Conservation (phyloP, 2,113 vertebrate species). For the Epinephelus lanceolatus region DNA sequence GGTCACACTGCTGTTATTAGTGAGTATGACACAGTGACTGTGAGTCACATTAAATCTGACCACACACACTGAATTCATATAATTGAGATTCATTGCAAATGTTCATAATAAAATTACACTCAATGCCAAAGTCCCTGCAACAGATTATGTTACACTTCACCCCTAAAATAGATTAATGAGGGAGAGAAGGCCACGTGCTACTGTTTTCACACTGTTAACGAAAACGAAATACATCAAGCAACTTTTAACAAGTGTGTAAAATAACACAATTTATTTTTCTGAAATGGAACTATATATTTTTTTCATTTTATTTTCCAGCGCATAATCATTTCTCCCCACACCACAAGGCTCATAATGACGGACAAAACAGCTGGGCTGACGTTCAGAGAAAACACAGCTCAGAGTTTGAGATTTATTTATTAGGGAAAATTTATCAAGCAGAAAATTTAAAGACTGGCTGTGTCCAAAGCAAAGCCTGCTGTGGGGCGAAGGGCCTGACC, state of each 20-base stretch:
- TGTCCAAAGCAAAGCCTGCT: background rate
- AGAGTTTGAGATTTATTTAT: slow-evolving; percentile 22
- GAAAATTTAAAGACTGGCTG: slow-evolving; percentile 33
- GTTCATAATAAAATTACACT: slow-evolving; percentile 35
- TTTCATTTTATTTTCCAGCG: slow-evolving; percentile 34
- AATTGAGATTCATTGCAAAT: slow-evolving; percentile 40
- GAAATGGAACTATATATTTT: slow-evolving; percentile 11
- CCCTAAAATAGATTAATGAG: slow-evolving; percentile 34
- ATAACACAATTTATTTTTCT: slow-evolving; percentile 10
- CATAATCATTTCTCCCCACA: slow-evolving; percentile 30
- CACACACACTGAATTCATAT: slow-evolving; percentile 30
- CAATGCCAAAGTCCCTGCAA: background rate
- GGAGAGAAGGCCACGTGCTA: slow-evolving; percentile 19
- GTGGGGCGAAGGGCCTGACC: background rate
- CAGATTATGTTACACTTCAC: slow-evolving; percentile 24
- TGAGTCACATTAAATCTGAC: slow-evolving; percentile 12
- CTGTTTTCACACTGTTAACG: slow-evolving; percentile 37
- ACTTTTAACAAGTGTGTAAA: slow-evolving; percentile 37
- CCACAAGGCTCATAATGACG: slow-evolving; percentile 16
- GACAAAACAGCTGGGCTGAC: slow-evolving; percentile 7
- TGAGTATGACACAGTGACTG: background rate
- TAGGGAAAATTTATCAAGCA: slow-evolving; percentile 35
- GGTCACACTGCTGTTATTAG: slow-evolving; percentile 19
- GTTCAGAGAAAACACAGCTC: slow-evolving; percentile 31
- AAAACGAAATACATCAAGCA: slow-evolving; percentile 24